Evolutionary conservation across 2,888 invertebrate genomes (phyloP), one percentile per base, ranked within the genome.

Genomic region (Drosophila maculinotata): DNA sequence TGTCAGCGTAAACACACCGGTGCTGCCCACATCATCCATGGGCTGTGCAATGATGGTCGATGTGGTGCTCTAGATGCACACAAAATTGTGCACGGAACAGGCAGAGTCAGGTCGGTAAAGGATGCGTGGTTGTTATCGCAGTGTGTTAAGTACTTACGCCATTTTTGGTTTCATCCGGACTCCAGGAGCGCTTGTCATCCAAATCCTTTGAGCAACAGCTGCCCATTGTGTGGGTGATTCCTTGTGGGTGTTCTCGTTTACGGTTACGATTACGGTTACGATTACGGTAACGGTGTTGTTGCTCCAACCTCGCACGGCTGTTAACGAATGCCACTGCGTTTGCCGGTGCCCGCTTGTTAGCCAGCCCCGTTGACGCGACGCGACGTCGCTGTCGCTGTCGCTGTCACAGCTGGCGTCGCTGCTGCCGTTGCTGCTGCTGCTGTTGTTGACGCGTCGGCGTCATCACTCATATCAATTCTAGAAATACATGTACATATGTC

Each of bases 31-130:
- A 48, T 85, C 76, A 58, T 82, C 81, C 68, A 85, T 64, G 12
- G 89, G 86, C 53, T 89, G 89, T 41, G 90, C 90, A 51, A 89
- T 77, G 51, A 89, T 82, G 12, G 90, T 90, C 33, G 89, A 89
- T 47, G 88, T 83, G 52, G 89, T 89, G 69, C 89, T 89, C 89
- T 90, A 35, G 9, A 14, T 14, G 1, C 9, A 9, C 14, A 14
- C 5, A 35, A n/a, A n/a, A n/a, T n/a, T n/a, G n/a, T n/a, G n/a
- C n/a, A n/a, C n/a, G n/a, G n/a, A n/a, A n/a, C n/a, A n/a, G n/a
- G n/a, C n/a, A n/a, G n/a, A n/a, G n/a, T n/a, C n/a, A n/a, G n/a
- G n/a, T n/a, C n/a, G n/a, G n/a, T n/a, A n/a, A n/a, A n/a, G n/a
- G n/a, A n/a, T n/a, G n/a, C n/a, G n/a, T n/a, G n/a, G n/a, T n/a